Base-by-base conservation (phyloP, 2,888 invertebrate species). In the Hybos culiciformis region DNA sequence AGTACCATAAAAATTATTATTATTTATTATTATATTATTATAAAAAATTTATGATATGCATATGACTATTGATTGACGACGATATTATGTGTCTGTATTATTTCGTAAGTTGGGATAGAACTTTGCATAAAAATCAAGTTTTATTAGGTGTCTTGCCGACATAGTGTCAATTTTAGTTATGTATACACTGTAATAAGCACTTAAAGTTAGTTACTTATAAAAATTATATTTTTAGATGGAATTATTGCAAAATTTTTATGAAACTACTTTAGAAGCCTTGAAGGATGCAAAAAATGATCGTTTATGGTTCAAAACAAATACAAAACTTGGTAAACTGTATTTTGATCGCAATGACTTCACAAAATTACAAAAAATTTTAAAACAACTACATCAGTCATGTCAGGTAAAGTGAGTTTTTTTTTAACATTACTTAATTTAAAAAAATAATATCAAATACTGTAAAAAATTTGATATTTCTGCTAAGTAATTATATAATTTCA, bases 291-390 rank as follows among this genome's bases (percentile, higher is more conserved):
- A 97, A 66, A 99, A 98, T 66, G 98, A 99, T 68, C 75, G 98
- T 48, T 70, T 98, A 43, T 98, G 98, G 98, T 99, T 99, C 65
- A 99, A 99, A 69, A 99, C 98, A 0, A 98, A 98, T 63, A 97
- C 96, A 1, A 98, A 98, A 70, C 70, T 98, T 53, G 98, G 97
- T 37, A 98, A 98, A 68, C 70, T 98, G 19, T 98, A 98, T 66
- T 97, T 93, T 59, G 98, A 99, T 68, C 75, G 96, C 46, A 85
- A 81, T 41, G 96, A 97, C 62, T 97, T 87, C 62, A 82, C 80
- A 50, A 92, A 93, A 70, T 68, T 99, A 57, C 88, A 94, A 41
- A 91, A 90, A 70, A 97, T 99, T 58, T 71, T 99, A 49, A 96
- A 96, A 65, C 96, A 98, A 64, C 70, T 98, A 48, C 94, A 97